Evolutionary conservation across 2,113 vertebrate species (phyloP).

Genomic region (Forbesichthys agassizii): DNA sequence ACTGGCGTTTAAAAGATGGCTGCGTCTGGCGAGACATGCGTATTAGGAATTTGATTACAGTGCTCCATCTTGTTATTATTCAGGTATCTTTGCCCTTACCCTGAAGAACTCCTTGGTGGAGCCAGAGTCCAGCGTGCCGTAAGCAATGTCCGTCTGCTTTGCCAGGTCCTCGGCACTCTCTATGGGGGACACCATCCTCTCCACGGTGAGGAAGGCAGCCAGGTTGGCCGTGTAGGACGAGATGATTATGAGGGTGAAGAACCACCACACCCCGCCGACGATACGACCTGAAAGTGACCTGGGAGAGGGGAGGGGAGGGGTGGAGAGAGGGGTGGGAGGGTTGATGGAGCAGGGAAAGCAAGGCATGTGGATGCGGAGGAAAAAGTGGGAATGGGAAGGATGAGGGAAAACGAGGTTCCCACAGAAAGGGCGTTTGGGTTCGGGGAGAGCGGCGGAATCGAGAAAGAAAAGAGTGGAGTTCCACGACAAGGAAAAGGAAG

Average conservation of each 20-base stretch:
- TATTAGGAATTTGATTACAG: too few species aligned
- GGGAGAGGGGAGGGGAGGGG: constrained; percentile 1
- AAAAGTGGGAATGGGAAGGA: not conserved
- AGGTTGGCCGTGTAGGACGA: constrained; percentile 98
- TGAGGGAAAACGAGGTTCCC: not conserved
- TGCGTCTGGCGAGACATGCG: too few species aligned
- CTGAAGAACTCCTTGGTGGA: constrained; percentile 99
- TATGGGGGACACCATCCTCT: constrained; percentile 98
- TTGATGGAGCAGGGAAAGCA: not conserved
- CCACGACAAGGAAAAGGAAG: constrained; percentile 19
- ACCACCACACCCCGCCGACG: constrained; percentile 99
- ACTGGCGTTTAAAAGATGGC: too few species aligned
- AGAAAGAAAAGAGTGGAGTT: constrained; percentile 1
- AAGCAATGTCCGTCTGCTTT: constrained; percentile 98
- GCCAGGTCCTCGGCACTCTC: constrained; percentile 98
- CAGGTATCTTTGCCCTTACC: constrained; percentile 77
- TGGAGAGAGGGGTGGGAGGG: not conserved
- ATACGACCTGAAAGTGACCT: constrained; percentile 98
- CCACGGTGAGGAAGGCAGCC: constrained; percentile 97
- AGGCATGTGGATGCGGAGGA: not conserved
- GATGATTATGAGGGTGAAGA: constrained; percentile 99
- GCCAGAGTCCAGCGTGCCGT: constrained; percentile 95
- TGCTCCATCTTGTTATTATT: too few species aligned
- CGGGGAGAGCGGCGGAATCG: not conserved
- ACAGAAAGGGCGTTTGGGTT: not conserved